These are phyloP conservation scores for Adoxophyes honmai DNA, from an alignment of 1,140 invertebrate species.

Conservation along the genomic window DNA sequence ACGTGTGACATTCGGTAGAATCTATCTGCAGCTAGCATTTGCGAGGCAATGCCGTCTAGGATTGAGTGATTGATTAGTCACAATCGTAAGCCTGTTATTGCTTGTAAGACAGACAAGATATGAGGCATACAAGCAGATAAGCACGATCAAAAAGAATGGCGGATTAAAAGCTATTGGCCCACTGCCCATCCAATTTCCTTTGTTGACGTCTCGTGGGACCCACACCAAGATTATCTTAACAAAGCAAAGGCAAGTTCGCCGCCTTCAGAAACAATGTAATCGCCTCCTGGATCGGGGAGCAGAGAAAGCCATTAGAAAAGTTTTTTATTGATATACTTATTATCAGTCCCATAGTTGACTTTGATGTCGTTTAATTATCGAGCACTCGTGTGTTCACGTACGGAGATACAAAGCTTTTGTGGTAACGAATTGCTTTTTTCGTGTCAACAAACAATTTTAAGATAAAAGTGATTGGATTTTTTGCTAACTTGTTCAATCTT, in stretches of 20 bases:
- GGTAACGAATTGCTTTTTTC: conserved; percentile 4
- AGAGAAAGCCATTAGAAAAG: conserved; percentile 47
- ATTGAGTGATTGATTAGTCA: too few species aligned
- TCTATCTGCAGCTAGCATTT: too few species aligned
- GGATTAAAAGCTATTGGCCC: conserved; percentile 74
- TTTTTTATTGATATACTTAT: conserved; percentile 29
- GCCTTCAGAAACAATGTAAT: conserved; percentile 67
- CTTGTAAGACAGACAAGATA: conserved; percentile 37
- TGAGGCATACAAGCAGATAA: conserved; percentile 61
- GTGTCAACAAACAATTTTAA: background rate
- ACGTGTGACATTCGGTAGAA: too few species aligned
- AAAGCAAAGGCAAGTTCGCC: conserved; percentile 64
- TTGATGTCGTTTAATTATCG: conserved; percentile 25
- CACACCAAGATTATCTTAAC: conserved; percentile 71
- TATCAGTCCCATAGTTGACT: conserved; percentile 27
- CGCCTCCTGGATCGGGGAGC: conserved; percentile 40
- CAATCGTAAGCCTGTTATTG: background rate
- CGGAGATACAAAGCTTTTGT: conserved; percentile 2
- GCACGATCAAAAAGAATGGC: conserved; percentile 64
- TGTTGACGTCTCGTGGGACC: conserved; percentile 69
- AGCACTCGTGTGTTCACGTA: conserved; percentile 1
- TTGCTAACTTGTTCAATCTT: background rate
- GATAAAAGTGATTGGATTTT: background rate
- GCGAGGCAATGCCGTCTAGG: too few species aligned
- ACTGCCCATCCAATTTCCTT: conserved; percentile 76